Base-by-base conservation (phyloP, 2,888 invertebrate species). In the Trachelus troglodyta region DNA sequence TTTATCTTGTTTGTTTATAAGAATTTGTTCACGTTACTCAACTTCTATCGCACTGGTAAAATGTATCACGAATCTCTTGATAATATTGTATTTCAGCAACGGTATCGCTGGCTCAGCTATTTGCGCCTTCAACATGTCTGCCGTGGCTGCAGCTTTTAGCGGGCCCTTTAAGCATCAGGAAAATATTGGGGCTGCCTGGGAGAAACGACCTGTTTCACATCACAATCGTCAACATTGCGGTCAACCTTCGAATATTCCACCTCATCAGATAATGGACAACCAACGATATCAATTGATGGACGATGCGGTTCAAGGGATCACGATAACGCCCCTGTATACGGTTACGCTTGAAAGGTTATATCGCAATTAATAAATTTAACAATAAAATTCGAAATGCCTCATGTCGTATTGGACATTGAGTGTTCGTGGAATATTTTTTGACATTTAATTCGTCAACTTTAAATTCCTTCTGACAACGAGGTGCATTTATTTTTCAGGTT, bases 101-200 rank as follows among this genome's bases (percentile, higher is more conserved):
- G 96, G 97, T 88, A 97, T 98, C 85, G 94, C 96, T 6, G 98
- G 98, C 15, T 97, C 98, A 68, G 98, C 98, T 0, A 95, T 98
- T 9, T 98, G 98, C 89, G 95, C 97, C 3, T 98, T 96, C 92
- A 97, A 96, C 90, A 94, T 98, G 93, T 94, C 95, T 0, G 94
- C 97, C 1, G 95, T 98, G 37, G 94, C 96, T 80, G 93, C 94
- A 0, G 96, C 97, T 0, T 98, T 98, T 88, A 94, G 95, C 76
- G 98, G 98, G 0, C 95, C 97, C 0, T 98, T 96, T 92, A 97
- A 97, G 87, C 95, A 96, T 85, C 97, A 98, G 90, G 95, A 96
- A 81, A 94, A 94, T 37, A 94, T 95, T 0, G 94, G 94, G 40
- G 95, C 96, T 0, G 94, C 96, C 0, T 98, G 98, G 98, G 95